These are phyloP conservation scores for Bombus picipes DNA, from an alignment of 1,140 invertebrate genomes.

Conservation along the genomic window DNA sequence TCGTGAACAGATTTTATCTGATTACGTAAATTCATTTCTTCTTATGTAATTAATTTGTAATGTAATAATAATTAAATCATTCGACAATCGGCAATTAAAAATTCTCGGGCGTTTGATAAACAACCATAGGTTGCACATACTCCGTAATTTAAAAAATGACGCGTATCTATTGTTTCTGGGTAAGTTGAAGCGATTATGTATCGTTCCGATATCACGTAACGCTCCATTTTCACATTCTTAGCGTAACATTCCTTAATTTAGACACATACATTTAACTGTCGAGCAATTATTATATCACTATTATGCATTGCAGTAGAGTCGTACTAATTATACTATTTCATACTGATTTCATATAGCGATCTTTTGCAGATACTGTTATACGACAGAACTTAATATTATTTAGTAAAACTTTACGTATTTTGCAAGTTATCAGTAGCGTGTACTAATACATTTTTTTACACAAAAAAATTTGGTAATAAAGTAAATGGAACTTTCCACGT, in stretches of 20 bases:
- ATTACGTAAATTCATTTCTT: slow-evolving; percentile 10
- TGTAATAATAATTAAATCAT: background rate
- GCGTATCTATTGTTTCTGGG: background rate
- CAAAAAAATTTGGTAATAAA: background rate
- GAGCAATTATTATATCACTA: background rate
- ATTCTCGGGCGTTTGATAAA: background rate
- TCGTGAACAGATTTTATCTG: background rate
- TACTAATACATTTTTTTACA: background rate
- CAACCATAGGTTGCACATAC: too few species aligned
- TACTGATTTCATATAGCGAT: too few species aligned
- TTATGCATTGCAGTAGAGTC: background rate
- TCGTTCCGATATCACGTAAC: background rate
- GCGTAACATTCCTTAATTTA: too few species aligned
- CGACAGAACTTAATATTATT: background rate
- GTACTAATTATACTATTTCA: too few species aligned
- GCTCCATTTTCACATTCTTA: background rate
- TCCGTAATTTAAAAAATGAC: background rate
- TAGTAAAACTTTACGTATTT: background rate
- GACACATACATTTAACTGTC: background rate
- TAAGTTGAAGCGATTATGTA: background rate
- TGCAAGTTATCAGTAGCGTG: background rate
- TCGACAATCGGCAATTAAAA: background rate
- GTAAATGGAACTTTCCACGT: background rate
- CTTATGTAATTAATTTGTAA: too few species aligned
- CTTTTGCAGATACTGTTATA: too few species aligned